Base-by-base conservation (phyloP, 2,113 vertebrate genomes). In the Heteronetta atricapilla region DNA sequence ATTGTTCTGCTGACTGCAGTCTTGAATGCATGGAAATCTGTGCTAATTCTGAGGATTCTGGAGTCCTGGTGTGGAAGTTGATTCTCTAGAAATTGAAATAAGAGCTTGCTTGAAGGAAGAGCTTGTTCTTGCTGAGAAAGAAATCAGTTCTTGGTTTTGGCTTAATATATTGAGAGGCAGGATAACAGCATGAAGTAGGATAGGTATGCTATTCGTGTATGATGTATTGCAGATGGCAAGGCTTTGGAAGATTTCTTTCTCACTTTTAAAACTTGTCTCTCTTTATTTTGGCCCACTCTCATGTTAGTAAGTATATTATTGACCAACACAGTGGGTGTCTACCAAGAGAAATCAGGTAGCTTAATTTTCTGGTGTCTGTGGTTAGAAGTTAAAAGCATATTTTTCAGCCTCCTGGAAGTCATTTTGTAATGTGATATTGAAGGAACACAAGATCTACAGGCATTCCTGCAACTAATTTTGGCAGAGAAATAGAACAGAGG, bases 71-170 rank as follows among this genome's bases (percentile, higher is more conserved):
- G 63, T 62, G 34, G 53, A 89, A 86, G 59, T 78, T 95, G 42
- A 92, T 92, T 96, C 74, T 84, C 63, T 67, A 93, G 76, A 96
- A 93, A 95, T 62, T 66, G 89, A 95, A 88, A 93, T 64, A 88
- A 89, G 93, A 77, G 20, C 78, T 87, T 92, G 53, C 79, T 80
- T 80, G 55, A 22, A 95, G 73, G 52, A 95, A 79, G 74, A 88
- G 40, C 25, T 44, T 89, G 40, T 40, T 96, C 66, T 94, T 70
- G 31, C 68, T 81, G 86, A 86, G 94, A 76, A 48, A 82, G 40
- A 84, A 91, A 94, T 94, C 25, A 5, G 40, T 72, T 62, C 73
- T 91, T 89, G 36, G 36, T 44, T 93, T 38, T 78, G 84, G 36
- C 38, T 84, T 94, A 74, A 95, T 88, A 7, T 29, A 72, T 72